Evolutionary conservation across 2,888 invertebrate species (phyloP), one percentile per base, ranked within the genome.

Genomic region (Callyntrura sp.): DNA sequence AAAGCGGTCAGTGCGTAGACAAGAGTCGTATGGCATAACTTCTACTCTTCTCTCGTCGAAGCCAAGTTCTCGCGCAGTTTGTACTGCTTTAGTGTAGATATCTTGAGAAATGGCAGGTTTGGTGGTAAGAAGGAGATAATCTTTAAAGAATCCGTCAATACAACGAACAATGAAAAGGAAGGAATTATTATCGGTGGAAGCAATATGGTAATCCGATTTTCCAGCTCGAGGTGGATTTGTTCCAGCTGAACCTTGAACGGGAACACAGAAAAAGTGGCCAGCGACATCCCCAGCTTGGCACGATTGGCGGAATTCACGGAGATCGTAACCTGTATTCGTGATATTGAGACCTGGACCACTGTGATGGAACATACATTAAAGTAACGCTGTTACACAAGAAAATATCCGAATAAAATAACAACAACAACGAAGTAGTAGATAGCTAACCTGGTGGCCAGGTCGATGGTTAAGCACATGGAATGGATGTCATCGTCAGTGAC

Each of bases 271-370:
- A 51, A 87, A 87, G 70, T 87, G 87, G 20, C 87, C 87, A 20
- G 81, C 35, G 1, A 65, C 81, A 25, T 55, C 57, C 3, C 87
- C 87, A 43, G 81, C 87, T 57, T 81, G 81, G 25, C 87, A 87
- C 12, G 87, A 57, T 70, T 81, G 87, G 5, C 81, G 81, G 43
- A 87, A 87, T 25, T 87, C 87, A 2, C 87, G 62, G 8, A 87
- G 70, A 45, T 87, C 87, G 28, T 57, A 87, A 5, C 87, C 87
- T 9, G 81, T 87, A 70, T 87, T 87, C 0, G 87, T 87, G 45
- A 87, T 70, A 20, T 87, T 87, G 3, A 87, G 60, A n/a, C 87
- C 87, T n/a, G 87, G 81, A 25, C 87, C 87, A 45, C 87, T 87
- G n/a, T n/a, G 55, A 17, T 57, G 6, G 28, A 45, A 17, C 2